Percentiles rank a stretch among this genome's conserved stretches.
phyloP scores from a whole-genome alignment of 1,140 invertebrate species.

The Aphelenchoides besseyi region DNA sequence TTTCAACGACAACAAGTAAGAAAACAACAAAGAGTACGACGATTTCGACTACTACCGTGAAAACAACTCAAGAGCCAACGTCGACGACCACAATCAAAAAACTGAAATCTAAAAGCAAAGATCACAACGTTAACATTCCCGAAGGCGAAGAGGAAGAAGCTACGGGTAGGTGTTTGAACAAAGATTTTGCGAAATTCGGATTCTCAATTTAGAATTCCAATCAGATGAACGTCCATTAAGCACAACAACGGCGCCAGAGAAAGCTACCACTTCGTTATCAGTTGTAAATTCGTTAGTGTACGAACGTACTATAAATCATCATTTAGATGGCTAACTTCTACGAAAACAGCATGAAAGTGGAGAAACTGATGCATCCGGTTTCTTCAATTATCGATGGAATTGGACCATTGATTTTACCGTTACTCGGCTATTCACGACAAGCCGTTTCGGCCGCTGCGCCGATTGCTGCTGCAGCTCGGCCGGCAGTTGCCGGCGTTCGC shows the following conservation, averaged over 20 bases:
- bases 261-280: too few species aligned
- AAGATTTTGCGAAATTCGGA: background rate
- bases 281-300: background rate
- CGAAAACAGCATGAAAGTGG: constrained; percentile 10
- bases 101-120: background rate
- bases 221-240: background rate
- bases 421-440: background rate
- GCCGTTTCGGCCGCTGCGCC: background rate
- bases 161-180: background rate
- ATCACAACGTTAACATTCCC: background rate
- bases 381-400: constrained; percentile 15
- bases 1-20: background rate
- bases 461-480: background rate
- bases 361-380: constrained; percentile 10
- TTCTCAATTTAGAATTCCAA: constrained; percentile 8
- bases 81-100: background rate
- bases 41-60: background rate
- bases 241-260: background rate
- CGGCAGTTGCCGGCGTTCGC: background rate
- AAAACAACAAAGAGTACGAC: background rate
- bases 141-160: constrained; percentile 6
- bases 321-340: background rate
- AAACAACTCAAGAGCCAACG: background rate
- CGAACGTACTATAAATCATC: background rate
- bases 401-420: constrained; percentile 7